These are phyloP conservation scores for Chrysocyon brachyurus DNA, from an alignment of 2,797 vertebrate species.

Conservation along the genomic window DNA sequence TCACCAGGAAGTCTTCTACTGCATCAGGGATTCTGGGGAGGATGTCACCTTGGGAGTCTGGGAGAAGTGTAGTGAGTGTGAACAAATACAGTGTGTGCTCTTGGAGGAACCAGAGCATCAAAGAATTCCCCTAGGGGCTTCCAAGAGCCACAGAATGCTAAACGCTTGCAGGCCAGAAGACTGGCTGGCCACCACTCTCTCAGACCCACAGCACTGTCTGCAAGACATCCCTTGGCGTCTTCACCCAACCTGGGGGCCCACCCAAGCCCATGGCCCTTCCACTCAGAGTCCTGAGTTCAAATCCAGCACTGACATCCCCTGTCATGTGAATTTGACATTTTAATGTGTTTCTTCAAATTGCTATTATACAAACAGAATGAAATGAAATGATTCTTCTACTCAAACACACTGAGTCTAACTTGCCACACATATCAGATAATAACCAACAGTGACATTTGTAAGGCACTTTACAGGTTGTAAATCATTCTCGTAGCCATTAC, in stretches of 20 bases:
- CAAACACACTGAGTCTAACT: neutral
- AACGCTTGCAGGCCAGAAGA: neutral
- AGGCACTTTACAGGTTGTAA: neutral
- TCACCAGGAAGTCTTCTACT: neutral
- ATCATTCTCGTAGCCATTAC: neutral
- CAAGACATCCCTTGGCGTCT: too few relatives aligned
- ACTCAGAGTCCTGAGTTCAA: constrained; percentile 1
- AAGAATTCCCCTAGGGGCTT: neutral
- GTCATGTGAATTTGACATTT: neutral
- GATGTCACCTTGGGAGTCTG: constrained; percentile 54
- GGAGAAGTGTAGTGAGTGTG: neutral
- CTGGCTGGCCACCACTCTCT: neutral
- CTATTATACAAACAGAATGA: neutral
- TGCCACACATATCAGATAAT: neutral
- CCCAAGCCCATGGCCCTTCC: neutral
- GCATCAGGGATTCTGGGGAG: constrained; percentile 55
- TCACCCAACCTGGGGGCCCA: rapidly evolving
- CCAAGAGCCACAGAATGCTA: neutral
- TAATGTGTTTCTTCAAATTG: neutral
- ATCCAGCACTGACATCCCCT: neutral
- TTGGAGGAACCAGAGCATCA: constrained; percentile 6
- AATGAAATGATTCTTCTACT: neutral
- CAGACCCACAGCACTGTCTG: neutral
- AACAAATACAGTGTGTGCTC: constrained; percentile 63
- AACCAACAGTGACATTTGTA: neutral